These are phyloP conservation scores for Leptarthrus brevirostris DNA, from an alignment of 2,888 invertebrate genomes.

Conservation along the genomic window DNA sequence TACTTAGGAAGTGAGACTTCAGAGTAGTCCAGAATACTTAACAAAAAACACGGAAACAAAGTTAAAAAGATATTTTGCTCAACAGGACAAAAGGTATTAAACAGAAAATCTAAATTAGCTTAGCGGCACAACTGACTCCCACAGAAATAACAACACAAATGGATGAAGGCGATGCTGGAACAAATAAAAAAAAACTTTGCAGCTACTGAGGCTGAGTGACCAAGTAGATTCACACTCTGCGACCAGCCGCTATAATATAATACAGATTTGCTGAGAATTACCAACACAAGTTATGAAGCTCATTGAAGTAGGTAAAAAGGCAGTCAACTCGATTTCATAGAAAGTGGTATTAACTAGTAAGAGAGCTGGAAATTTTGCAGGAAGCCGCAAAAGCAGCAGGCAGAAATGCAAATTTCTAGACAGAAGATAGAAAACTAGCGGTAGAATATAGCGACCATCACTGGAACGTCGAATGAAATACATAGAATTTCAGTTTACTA, in stretches of 20 bases:
- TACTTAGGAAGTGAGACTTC: no score
- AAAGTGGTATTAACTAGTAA: not conserved
- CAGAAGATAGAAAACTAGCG: not conserved
- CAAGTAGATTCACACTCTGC: not conserved
- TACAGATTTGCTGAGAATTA: not conserved
- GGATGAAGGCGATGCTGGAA: slow-evolving; percentile 23
- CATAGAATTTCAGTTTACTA: not conserved
- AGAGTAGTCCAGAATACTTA: no score
- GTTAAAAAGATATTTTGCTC: not conserved
- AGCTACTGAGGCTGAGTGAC: slow-evolving; percentile 9
- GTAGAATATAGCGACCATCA: not conserved
- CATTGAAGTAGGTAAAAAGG: not conserved
- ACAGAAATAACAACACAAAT: slow-evolving; percentile 39
- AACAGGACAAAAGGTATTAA: not conserved
- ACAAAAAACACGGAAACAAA: no score
- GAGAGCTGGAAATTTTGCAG: not conserved
- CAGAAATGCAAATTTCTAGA: slow-evolving; percentile 8
- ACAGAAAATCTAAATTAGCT: not conserved
- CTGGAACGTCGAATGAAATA: not conserved
- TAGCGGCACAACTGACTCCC: slow-evolving; percentile 11
- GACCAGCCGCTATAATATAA: not conserved
- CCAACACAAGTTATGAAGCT: not conserved
- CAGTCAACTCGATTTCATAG: not conserved
- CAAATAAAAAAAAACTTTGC: slow-evolving; percentile 34
- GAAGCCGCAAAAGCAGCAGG: not conserved